Percentiles rank a stretch among this genome's conserved stretches.
Conservation (phyloP, 2,797 vertebrate genomes). For the Bucorvus abyssinicus region DNA sequence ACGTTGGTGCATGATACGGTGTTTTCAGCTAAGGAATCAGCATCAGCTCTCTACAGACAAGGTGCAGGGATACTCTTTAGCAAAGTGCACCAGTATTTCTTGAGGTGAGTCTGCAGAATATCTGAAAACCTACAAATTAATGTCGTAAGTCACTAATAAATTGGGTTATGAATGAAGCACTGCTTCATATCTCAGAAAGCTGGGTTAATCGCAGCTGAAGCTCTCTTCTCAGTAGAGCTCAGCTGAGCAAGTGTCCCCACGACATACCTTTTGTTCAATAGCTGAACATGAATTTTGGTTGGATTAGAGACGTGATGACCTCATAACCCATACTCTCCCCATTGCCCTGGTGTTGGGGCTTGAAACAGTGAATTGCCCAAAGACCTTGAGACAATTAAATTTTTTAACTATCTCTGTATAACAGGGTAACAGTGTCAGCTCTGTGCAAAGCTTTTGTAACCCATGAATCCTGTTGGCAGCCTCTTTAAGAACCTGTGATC, state of each 20-base stretch:
- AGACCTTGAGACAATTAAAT: neutral
- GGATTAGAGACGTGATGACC: neutral
- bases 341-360: neutral
- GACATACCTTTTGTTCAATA: neutral
- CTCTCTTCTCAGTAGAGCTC: neutral
- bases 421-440: neutral
- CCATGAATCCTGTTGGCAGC: neutral
- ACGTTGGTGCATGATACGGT: neutral
- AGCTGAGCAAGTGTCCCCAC: neutral
- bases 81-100: neutral
- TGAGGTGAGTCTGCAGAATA: neutral
- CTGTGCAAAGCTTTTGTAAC: neutral
- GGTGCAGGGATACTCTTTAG: neutral
- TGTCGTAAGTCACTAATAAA: neutral
- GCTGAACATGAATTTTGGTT: neutral
- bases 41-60: neutral
- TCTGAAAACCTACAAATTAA: neutral
- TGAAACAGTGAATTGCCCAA: neutral
- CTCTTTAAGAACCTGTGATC: neutral
- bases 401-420: neutral
- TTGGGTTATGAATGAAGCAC: neutral
- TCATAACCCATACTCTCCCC: neutral
- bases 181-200: neutral
- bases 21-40: neutral
- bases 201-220: neutral